Conservation (phyloP, 2,888 invertebrate genomes). For the Argyresthia albistria region DNA sequence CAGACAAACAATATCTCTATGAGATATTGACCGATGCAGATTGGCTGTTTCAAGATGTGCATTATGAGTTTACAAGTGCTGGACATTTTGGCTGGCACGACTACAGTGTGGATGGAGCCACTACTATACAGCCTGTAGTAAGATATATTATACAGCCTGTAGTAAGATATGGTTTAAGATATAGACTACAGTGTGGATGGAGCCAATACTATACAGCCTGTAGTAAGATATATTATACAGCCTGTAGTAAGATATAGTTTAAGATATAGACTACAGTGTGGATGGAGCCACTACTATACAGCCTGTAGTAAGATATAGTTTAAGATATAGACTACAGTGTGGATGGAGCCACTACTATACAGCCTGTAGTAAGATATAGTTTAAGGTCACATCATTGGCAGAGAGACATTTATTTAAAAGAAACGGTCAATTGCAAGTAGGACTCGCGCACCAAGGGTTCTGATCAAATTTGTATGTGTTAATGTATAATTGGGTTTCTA, state of each 20-base stretch:
- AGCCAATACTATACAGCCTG: background rate
- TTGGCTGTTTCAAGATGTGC: background rate
- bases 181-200: background rate
- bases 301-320: background rate
- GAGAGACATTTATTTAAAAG: too few relatives aligned
- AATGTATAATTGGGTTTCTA: too few relatives aligned
- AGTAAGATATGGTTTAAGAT: too few relatives aligned
- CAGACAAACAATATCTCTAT: background rate
- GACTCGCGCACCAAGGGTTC: too few relatives aligned
- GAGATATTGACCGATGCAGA: background rate
- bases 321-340: conserved; percentile 1
- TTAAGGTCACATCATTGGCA: too few relatives aligned
- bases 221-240: too few relatives aligned
- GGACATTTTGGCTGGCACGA: conserved; percentile 3
- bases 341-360: background rate
- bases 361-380: background rate
- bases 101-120: background rate
- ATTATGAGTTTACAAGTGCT: conserved; percentile 3
- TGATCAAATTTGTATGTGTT: too few relatives aligned
- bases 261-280: background rate
- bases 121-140: background rate
- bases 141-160: too few relatives aligned
- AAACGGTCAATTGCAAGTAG: too few relatives aligned
- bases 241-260: too few relatives aligned
- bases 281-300: background rate